Base-by-base conservation (phyloP, 2,888 invertebrate genomes). In the Oscheius sp. region DNA sequence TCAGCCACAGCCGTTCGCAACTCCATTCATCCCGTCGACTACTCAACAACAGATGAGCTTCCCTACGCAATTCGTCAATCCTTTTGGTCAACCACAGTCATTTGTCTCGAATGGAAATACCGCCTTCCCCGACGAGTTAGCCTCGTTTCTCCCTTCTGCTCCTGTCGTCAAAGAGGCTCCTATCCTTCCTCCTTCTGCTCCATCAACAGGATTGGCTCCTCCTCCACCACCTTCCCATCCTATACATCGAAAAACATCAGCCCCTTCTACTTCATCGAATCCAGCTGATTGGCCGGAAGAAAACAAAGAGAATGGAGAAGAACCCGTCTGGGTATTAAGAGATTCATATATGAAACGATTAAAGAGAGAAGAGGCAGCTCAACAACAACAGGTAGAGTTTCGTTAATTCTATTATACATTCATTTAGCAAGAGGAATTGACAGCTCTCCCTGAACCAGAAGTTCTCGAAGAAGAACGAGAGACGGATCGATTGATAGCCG, bases 401-500 rank as follows among this genome's bases (percentile, higher is more conserved):
- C 17, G 20, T 38, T 33, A 41, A 41, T 44, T 32, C 61, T 41
- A 44, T 20, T 2, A 26, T n/a, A 51, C 28, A 14, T 51, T 30
- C 22, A 47, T 26, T 51, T 32, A 30, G 32, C 51, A 41, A 62
- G 70, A 30, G 68, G 70, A 26, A 57, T 41, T 47, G 12, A 54
- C 28, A 8, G 54, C 54, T n/a, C 54, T 45, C 26, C 22, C 51
- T 26, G 80, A 71, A n/a, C n/a, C 50, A 20, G 45, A 36, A 12
- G n/a, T 28, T 28, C 74, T 73, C 22, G 77, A 77, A 32, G 83
- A 78, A 80, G 87, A 87, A 74, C 94, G 94, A 28, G 96, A 96
- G 86, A 97, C 96, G 0, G 96, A 97, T 87, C 91, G 95, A 80
- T 63, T 78, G 22, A 67, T 78, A 22, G 64, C 36, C 22, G 67